These are phyloP conservation scores for Propithecus perrieri DNA, from an alignment of 2,797 vertebrate species.

Conservation along the genomic window DNA sequence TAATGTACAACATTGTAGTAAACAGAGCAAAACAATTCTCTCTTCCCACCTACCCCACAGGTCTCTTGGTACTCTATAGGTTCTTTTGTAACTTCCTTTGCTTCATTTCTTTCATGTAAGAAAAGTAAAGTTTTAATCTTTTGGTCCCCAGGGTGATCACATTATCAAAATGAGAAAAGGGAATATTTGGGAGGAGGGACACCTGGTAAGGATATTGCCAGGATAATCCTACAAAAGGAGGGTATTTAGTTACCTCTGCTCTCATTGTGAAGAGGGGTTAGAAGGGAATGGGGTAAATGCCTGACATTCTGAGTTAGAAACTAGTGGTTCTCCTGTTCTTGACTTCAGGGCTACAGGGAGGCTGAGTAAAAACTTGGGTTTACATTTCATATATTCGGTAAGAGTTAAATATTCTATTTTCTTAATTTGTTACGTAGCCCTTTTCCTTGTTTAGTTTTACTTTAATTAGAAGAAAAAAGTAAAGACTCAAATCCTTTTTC, in stretches of 20 bases:
- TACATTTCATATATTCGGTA: background rate
- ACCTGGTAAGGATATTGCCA: background rate
- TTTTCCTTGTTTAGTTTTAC: background rate
- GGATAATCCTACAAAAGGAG: constrained; percentile 12
- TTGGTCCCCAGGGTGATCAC: background rate
- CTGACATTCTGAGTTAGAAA: background rate
- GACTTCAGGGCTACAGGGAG: background rate
- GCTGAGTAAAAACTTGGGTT: background rate
- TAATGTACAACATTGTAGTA: background rate
- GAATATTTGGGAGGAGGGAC: background rate
- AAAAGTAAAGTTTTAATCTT: constrained; percentile 30
- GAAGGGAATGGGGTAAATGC: background rate
- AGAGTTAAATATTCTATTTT: background rate
- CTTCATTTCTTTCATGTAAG: background rate
- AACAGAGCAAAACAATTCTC: background rate
- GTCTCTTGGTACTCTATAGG: background rate
- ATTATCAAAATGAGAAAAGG: constrained; percentile 43
- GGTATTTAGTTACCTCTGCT: background rate
- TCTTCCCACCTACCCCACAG: background rate
- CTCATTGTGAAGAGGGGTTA: background rate
- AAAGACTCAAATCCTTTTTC: background rate
- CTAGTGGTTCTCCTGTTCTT: background rate
- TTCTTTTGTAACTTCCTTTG: background rate
- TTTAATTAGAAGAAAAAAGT: background rate
- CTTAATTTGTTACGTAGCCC: background rate